A percentile compares a stretch with the other conserved stretches of the same genome.
Evolutionary conservation across 2,888 invertebrate genomes (phyloP).

Genomic region (Pseudeuparius sepicola): DNA sequence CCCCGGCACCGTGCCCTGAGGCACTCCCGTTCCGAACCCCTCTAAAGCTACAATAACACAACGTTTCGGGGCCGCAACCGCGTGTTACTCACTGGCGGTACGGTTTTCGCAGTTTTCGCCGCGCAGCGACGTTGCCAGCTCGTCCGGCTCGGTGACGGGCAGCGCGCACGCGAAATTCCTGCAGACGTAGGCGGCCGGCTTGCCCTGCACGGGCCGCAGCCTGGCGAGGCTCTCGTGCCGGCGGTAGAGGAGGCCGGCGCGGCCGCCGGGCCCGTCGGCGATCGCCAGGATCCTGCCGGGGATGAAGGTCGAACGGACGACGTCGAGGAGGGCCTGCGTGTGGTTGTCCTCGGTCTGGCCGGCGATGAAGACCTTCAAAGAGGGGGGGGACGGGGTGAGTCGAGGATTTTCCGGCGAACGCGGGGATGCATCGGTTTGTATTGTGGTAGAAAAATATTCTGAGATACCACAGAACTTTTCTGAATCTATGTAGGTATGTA

Average conservation of each 20-base stretch:
- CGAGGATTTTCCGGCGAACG: too few species aligned
- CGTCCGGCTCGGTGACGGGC: constrained; percentile 58
- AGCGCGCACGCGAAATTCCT: constrained; percentile 63
- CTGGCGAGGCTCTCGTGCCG: constrained; percentile 40
- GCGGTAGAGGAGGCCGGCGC: constrained; percentile 33
- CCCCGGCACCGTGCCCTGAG: too few species aligned
- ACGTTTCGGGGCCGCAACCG: background rate
- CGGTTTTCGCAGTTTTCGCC: constrained; percentile 17
- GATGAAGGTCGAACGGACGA: constrained; percentile 52
- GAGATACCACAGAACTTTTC: too few species aligned
- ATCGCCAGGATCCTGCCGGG: constrained; percentile 61
- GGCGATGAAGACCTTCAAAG: constrained; percentile 53
- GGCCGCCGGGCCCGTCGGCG: constrained; percentile 47
- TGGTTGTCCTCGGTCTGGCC: constrained; percentile 54
- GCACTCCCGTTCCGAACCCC: too few species aligned
- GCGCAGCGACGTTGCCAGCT: constrained; percentile 49
- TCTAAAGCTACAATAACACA: too few species aligned
- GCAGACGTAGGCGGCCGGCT: constrained; percentile 70
- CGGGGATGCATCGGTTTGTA: too few species aligned
- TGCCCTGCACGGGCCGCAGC: constrained; percentile 43
- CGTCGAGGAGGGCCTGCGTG: constrained; percentile 55
- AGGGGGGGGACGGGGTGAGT: too few species aligned
- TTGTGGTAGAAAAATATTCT: too few species aligned
- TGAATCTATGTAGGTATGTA: too few species aligned
- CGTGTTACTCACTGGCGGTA: background rate